Conservation (phyloP, 2,113 vertebrate species). For the Pelecanus crispus region DNA sequence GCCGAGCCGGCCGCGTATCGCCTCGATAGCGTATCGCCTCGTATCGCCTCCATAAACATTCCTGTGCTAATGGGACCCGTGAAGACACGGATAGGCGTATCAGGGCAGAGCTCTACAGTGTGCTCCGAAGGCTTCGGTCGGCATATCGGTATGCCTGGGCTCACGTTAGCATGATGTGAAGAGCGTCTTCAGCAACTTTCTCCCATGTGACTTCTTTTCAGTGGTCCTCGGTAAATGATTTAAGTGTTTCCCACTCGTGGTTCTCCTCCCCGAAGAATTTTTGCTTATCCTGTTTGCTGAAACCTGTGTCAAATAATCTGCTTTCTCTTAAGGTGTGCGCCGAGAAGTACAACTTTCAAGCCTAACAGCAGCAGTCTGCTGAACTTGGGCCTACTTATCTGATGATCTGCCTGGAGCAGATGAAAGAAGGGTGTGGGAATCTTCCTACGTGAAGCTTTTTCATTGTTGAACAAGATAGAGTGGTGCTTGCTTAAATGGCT, state of each 20-base stretch:
- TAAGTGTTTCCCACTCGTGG: rapidly evolving
- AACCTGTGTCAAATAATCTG: background rate
- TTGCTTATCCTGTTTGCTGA: background rate
- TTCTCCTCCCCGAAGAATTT: background rate
- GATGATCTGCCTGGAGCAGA: constrained; percentile 17
- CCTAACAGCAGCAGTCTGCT: background rate
- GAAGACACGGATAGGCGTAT: rapidly evolving
- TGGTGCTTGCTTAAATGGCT: background rate
- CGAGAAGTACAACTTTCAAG: background rate
- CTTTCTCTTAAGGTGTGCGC: background rate
- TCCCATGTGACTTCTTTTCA: background rate
- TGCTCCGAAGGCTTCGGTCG: rapidly evolving
- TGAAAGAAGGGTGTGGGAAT: constrained; percentile 14
- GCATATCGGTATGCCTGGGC: rapidly evolving
- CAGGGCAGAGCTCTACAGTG: rapidly evolving
- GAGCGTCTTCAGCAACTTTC: background rate
- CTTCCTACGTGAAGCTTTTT: background rate
- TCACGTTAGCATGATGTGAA: rapidly evolving
- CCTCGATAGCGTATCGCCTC: rapidly evolving
- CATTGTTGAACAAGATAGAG: background rate
- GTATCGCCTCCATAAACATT: rapidly evolving
- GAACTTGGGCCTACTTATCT: background rate
- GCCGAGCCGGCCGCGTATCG: rapidly evolving
- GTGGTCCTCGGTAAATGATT: background rate
- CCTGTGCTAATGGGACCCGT: rapidly evolving